phyloP scores from a whole-genome alignment of 2,888 invertebrate genomes.

The Eristalis tenax region DNA sequence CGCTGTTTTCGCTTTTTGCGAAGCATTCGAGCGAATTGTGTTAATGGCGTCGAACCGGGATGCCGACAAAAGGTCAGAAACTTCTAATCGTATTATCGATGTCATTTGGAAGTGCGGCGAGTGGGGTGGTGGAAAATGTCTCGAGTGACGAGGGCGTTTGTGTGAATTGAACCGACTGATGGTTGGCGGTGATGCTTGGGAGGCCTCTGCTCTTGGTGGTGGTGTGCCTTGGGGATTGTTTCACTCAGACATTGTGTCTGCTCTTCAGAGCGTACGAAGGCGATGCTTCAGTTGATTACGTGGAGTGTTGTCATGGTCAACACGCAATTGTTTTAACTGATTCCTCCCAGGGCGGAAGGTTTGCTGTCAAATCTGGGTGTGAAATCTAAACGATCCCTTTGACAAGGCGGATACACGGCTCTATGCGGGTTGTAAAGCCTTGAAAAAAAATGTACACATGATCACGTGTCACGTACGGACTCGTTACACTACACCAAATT shows the following conservation, averaged over 20 bases:
- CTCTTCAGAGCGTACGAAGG: no score
- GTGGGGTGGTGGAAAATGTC: background rate
- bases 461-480: no score
- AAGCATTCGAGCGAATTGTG: slow-evolving; percentile 37
- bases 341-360: no score
- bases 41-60: slow-evolving; percentile 45
- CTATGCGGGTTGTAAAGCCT: no score
- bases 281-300: background rate
- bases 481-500: no score
- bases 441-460: no score
- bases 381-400: no score
- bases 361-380: no score
- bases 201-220: background rate
- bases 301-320: background rate
- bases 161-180: background rate
- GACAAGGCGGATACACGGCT: no score
- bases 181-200: background rate
- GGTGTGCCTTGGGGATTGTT: no score
- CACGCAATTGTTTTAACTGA: background rate
- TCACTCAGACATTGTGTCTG: no score
- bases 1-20: background rate
- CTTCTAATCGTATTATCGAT: slow-evolving; percentile 54
- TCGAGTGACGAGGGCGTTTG: background rate
- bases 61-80: background rate
- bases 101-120: slow-evolving; percentile 33